Conservation (phyloP, 1,140 invertebrate genomes). For the Brachionus manjavacas region DNA sequence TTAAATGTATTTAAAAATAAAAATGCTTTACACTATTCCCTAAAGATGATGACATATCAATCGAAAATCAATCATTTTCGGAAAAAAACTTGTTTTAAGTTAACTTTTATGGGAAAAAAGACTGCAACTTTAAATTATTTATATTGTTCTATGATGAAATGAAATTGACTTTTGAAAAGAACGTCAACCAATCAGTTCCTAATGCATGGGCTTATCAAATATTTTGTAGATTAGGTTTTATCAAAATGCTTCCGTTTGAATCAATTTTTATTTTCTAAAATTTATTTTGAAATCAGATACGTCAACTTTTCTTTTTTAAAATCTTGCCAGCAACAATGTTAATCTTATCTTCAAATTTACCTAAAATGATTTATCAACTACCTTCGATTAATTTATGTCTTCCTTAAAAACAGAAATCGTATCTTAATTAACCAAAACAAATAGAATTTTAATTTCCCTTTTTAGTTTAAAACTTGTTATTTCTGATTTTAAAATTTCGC, state of each 20-base stretch:
- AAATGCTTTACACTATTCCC: not conserved
- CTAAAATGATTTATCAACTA: not conserved
- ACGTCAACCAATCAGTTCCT: not conserved
- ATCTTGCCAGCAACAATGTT: not conserved
- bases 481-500: not conserved
- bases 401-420: not conserved
- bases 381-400: not conserved
- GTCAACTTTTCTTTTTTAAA: not conserved
- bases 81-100: not conserved
- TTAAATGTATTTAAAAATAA: not conserved
- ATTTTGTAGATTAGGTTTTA: not conserved
- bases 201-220: not conserved
- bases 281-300: not conserved
- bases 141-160: not conserved
- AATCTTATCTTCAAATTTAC: not conserved
- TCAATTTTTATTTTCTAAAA: not conserved
- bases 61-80: not conserved
- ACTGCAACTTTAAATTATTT: not conserved
- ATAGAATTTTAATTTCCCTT: not conserved
- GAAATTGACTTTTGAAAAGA: not conserved
- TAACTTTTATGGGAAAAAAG: not conserved
- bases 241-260: not conserved
- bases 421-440: not conserved
- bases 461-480: not conserved
- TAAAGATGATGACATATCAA: not conserved